Conservation (phyloP, 2,113 vertebrate genomes). For the Genyomyrus donnyi region DNA sequence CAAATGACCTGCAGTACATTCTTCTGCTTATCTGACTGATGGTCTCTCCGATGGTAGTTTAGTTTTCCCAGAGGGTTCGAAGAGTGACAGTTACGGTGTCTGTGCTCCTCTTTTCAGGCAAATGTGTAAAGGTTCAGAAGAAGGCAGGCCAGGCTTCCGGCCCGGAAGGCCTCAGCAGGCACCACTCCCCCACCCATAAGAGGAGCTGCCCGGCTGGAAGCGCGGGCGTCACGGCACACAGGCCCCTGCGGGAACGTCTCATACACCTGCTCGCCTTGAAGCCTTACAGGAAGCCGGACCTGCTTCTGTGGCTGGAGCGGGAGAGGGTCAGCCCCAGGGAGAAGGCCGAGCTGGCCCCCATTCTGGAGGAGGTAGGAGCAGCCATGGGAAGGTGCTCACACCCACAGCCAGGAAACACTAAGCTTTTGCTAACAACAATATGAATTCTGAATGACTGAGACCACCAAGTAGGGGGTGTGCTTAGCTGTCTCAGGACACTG, state of each 20-base stretch:
- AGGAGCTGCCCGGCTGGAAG: conserved; percentile 35
- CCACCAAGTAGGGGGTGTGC: neutral
- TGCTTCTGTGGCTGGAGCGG: conserved; percentile 59
- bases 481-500: neutral
- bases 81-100: neutral
- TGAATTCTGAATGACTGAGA: neutral
- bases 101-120: conserved; percentile 38
- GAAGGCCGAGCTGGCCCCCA: conserved; percentile 52
- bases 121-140: conserved; percentile 57
- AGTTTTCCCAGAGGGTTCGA: neutral
- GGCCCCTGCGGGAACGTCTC: conserved; percentile 56
- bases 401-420: neutral
- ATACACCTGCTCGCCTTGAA: conserved; percentile 62
- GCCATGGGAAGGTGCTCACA: neutral
- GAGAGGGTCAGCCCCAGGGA: conserved; percentile 52
- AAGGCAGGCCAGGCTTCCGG: conserved; percentile 41
- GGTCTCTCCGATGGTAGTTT: neutral
- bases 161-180: conserved; percentile 51
- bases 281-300: conserved; percentile 61
- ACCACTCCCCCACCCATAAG: conserved; percentile 62
- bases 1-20: neutral
- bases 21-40: neutral
- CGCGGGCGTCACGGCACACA: conserved; percentile 47
- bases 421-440: neutral
- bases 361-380: conserved; percentile 63